Conservation (phyloP, 2,888 invertebrate genomes). For the Lypha dubia region DNA sequence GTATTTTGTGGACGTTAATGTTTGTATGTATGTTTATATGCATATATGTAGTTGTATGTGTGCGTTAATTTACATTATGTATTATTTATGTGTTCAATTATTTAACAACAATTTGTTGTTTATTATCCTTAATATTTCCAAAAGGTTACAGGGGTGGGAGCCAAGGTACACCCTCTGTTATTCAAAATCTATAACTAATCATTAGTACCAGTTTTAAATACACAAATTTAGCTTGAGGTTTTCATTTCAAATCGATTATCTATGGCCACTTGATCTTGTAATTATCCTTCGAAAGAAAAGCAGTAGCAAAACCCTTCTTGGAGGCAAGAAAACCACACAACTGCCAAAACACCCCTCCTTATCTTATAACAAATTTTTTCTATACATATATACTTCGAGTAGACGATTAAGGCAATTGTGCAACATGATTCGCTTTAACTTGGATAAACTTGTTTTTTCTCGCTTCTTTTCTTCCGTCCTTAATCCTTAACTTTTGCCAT, state of each 20-base stretch:
- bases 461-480: background rate
- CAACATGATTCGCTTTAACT: conserved; percentile 66
- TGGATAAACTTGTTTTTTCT: conserved; percentile 31
- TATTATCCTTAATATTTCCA: conserved; percentile 22
- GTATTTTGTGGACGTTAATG: background rate
- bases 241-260: conserved; percentile 80
- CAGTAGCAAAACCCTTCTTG: conserved; percentile 1
- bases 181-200: background rate
- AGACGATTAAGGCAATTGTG: conserved; percentile 54
- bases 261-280: conserved; percentile 82
- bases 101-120: conserved; percentile 54
- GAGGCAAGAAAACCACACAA: conserved; percentile 2
- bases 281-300: conserved; percentile 67
- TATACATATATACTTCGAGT: background rate
- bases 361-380: background rate
- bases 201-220: conserved; percentile 2
- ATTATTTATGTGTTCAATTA: conserved; percentile 58
- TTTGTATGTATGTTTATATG: background rate
- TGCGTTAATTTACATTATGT: conserved; percentile 41
- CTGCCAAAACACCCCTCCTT: conserved; percentile 29
- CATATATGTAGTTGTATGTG: background rate
- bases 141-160: background rate
- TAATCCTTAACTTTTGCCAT: conserved; percentile 15
- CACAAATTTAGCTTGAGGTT: conserved; percentile 23
- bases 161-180: background rate